phyloP scores from a whole-genome alignment of 2,113 vertebrate species.

The Glaucidium brasilianum region DNA sequence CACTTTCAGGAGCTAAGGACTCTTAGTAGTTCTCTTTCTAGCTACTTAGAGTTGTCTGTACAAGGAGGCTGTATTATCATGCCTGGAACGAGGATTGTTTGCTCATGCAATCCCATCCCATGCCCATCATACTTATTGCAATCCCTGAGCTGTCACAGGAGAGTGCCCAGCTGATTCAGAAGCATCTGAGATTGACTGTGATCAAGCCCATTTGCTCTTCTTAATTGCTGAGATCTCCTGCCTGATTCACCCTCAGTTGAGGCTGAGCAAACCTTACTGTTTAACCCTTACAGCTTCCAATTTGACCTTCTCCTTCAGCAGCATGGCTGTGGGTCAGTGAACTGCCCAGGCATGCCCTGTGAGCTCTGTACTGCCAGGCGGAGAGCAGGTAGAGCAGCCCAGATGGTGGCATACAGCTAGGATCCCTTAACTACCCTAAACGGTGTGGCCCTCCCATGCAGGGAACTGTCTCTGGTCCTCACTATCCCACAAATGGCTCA shows the following conservation, averaged over 20 bases:
- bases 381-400: background rate
- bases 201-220: background rate
- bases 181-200: background rate
- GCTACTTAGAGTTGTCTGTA: background rate
- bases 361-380: background rate
- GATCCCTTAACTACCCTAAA: background rate
- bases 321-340: background rate
- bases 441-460: background rate
- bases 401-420: background rate
- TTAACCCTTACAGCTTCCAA: background rate
- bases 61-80: background rate
- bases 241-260: background rate
- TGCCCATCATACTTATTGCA: background rate
- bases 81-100: background rate
- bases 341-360: background rate
- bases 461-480: background rate
- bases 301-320: background rate
- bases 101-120: background rate
- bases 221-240: background rate
- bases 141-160: background rate
- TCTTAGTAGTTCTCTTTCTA: background rate
- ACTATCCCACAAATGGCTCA: background rate
- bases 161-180: background rate
- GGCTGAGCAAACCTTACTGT: background rate
- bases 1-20: background rate